phyloP scores from a whole-genome alignment of 1,140 invertebrate species.

The Brachionus rubens region DNA sequence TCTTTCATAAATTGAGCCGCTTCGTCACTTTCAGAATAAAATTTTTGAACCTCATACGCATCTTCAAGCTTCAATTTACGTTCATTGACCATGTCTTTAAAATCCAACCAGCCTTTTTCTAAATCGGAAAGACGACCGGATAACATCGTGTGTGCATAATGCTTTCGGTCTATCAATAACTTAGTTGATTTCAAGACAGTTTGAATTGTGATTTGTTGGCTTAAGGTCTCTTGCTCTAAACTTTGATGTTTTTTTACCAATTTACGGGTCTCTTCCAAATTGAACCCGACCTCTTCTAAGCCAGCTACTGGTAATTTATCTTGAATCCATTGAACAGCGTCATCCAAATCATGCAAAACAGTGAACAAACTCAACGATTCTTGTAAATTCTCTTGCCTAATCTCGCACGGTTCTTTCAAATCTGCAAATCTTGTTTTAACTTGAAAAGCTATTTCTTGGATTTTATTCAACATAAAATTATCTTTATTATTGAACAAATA shows the following conservation, averaged over 20 bases:
- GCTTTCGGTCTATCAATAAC: neutral
- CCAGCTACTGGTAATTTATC: neutral
- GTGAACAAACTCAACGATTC: conserved; percentile 25
- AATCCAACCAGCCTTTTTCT: conserved; percentile 17
- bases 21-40: conserved; percentile 2
- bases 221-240: conserved; percentile 26
- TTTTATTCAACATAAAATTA: conserved; percentile 20
- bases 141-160: conserved; percentile 19
- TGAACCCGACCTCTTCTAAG: neutral
- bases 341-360: conserved; percentile 22
- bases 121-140: neutral
- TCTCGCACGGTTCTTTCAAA: conserved; percentile 30
- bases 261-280: conserved; percentile 18
- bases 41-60: neutral
- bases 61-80: neutral
- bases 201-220: neutral
- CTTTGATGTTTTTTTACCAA: conserved; percentile 29
- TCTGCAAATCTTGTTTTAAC: neutral
- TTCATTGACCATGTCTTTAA: neutral
- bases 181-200: conserved; percentile 7
- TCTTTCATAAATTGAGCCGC: neutral
- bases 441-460: neutral
- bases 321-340: neutral
- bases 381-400: conserved; percentile 25
- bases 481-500: conserved; percentile 10